Conservation (phyloP, 2,113 vertebrate genomes). For the Lagopus leucura region DNA sequence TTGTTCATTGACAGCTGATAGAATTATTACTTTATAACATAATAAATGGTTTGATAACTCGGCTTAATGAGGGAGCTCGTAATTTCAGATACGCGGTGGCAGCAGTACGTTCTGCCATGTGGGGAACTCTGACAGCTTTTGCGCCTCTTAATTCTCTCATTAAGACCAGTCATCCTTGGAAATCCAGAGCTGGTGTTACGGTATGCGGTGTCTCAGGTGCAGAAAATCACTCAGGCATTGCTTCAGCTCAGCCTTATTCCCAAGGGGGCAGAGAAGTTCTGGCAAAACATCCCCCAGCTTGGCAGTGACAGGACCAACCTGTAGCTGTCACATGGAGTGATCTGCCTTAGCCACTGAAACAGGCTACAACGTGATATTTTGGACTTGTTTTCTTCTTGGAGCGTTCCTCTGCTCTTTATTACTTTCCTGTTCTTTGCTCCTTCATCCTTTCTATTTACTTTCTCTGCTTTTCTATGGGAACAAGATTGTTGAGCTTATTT, state of each 20-base stretch:
- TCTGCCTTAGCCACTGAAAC: neutral
- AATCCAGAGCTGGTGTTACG: neutral
- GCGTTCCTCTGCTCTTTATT: neutral
- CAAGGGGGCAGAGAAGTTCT: neutral
- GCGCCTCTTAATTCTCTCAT: neutral
- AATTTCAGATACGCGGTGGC: neutral
- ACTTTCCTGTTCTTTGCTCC: neutral
- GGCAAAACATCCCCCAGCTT: neutral
- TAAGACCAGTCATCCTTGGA: neutral
- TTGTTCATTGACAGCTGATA: constrained; percentile 24
- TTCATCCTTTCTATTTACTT: neutral
- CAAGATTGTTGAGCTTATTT: neutral
- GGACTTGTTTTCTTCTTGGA: neutral
- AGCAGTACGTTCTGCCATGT: neutral
- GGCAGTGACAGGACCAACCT: neutral
- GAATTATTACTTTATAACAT: neutral
- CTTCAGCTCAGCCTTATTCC: neutral
- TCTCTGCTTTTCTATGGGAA: neutral
- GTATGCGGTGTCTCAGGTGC: neutral
- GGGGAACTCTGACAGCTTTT: neutral
- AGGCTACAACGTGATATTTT: neutral
- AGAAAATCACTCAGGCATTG: neutral
- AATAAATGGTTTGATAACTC: constrained; percentile 17
- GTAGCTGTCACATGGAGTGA: neutral
- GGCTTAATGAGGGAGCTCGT: neutral